Base-by-base conservation (phyloP, 2,888 invertebrate species). In the Myopa testacea region DNA sequence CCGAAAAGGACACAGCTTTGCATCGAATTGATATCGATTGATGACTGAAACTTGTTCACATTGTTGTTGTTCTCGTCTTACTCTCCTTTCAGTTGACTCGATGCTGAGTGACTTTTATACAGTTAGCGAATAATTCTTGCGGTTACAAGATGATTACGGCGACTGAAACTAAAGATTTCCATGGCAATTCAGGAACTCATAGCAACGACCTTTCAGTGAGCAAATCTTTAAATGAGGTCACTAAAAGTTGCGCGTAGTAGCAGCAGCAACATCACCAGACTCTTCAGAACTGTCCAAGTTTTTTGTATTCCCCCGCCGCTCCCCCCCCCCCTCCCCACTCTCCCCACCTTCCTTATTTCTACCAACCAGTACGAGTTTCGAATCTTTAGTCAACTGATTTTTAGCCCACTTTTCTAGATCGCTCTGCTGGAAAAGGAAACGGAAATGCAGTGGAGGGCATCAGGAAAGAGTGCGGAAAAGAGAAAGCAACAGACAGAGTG, bases 141-240 rank as follows among this genome's bases (percentile, higher is more conserved):
- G 45, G 45, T 45, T 10, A 10, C 10, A 45, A 45, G 45, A 45
- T 45, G 45, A 45, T 45, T 45, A 45, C 45, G 45, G 45, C 45
- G 45, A 45, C 10, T 45, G 6, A 45, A 45, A 45, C 45, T 45
- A 45, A 26, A 45, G 45, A 45, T 45, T 45, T 45, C 45, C 45
- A 45, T 45, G 45, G 45, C 45, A 45, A 45, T 12, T 38, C 55
- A 58, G 55, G 34, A 8, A 52, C 16, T 26, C 60, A 34, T 40
- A 55, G 52, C 65, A 26, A 38, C 68, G 52, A 45, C 67, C 67
- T 67, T 1, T 45, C n/a, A 55, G 26, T 52, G 67, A 38, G 67
- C 26, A 62, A 10, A 37, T 3, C 37, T 52, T 37, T 65, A 65
- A 67, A 75, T 58, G 75, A 75, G 75, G 75, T 75, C 75, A 67